A percentile compares a stretch with the other conserved stretches of the same genome.
These are phyloP conservation scores for Epirrita christyi DNA, from an alignment of 2,888 invertebrate species.

Conservation along the genomic window DNA sequence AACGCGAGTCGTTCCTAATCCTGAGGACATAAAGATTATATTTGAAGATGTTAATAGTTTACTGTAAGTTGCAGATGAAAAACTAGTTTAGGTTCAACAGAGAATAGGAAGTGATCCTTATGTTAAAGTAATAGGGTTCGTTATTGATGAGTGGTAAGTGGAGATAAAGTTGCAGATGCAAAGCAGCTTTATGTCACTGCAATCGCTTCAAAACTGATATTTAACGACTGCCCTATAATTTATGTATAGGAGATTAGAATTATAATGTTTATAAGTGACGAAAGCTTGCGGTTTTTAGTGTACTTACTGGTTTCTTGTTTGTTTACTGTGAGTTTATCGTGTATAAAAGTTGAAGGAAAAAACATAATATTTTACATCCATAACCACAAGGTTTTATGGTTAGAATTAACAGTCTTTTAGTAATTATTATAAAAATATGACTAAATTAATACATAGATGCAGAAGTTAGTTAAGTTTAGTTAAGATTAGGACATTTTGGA, in stretches of 20 bases:
- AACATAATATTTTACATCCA: not conserved
- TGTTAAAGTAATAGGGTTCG: conserved; percentile 40
- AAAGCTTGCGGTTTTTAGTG: conserved; percentile 57
- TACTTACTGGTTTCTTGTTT: conserved; percentile 46
- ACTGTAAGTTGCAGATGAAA: conserved; percentile 49
- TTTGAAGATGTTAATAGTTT: conserved; percentile 33
- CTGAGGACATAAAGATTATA: conserved; percentile 40
- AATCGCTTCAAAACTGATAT: conserved; percentile 75
- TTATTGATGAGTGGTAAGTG: conserved; percentile 35
- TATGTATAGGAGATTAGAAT: conserved; percentile 75
- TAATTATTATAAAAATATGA: no score
- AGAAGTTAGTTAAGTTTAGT: no score
- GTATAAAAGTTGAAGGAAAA: conserved; percentile 9
- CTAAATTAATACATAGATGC: no score
- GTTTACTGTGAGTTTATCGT: conserved; percentile 33
- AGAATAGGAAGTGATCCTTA: conserved; percentile 47
- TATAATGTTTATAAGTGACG: conserved; percentile 65
- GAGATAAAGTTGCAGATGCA: conserved; percentile 54
- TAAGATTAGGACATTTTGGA: no score
- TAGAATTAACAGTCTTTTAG: not conserved
- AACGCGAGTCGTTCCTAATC: conserved; percentile 46
- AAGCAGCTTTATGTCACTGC: conserved; percentile 73
- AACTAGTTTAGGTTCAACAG: conserved; percentile 14
- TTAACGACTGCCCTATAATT: conserved; percentile 74
- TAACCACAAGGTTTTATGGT: not conserved